These are phyloP conservation scores for Diaphora mendica DNA, from an alignment of 2,888 invertebrate genomes.

Conservation along the genomic window DNA sequence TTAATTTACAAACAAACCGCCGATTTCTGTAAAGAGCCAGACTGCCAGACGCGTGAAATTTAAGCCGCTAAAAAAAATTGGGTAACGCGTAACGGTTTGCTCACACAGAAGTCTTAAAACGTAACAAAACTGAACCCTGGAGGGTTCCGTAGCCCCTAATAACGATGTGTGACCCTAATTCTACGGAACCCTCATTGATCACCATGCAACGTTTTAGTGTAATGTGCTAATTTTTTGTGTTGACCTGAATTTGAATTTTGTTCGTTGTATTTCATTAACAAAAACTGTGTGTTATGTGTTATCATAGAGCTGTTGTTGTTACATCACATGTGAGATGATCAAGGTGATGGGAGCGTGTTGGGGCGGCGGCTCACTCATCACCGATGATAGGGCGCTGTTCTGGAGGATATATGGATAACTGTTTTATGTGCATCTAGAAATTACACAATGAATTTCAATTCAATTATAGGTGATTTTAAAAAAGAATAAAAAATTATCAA, in stretches of 20 bases:
- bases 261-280: constrained; percentile 85
- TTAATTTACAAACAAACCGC: constrained; percentile 69
- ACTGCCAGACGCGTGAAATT: constrained; percentile 70
- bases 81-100: constrained; percentile 64
- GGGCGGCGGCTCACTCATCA: constrained; percentile 61
- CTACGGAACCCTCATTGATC: constrained; percentile 81
- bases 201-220: constrained; percentile 82
- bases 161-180: constrained; percentile 60
- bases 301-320: constrained; percentile 83
- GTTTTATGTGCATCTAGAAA: constrained; percentile 64
- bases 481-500: neutral
- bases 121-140: constrained; percentile 65
- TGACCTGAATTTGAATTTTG: constrained; percentile 85
- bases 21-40: constrained; percentile 80
- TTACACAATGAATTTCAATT: constrained; percentile 17
- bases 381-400: constrained; percentile 53
- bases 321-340: constrained; percentile 64
- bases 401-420: constrained; percentile 37
- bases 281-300: constrained; percentile 86
- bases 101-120: constrained; percentile 74
- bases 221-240: constrained; percentile 81
- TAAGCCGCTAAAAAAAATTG: constrained; percentile 51
- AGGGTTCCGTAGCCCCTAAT: constrained; percentile 76
- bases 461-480: neutral
- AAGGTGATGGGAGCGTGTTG: constrained; percentile 67